Percentiles rank a stretch among this genome's conserved stretches.
These are phyloP conservation scores for Leucophenga varia DNA, from an alignment of 1,140 invertebrate species.

Conservation along the genomic window DNA sequence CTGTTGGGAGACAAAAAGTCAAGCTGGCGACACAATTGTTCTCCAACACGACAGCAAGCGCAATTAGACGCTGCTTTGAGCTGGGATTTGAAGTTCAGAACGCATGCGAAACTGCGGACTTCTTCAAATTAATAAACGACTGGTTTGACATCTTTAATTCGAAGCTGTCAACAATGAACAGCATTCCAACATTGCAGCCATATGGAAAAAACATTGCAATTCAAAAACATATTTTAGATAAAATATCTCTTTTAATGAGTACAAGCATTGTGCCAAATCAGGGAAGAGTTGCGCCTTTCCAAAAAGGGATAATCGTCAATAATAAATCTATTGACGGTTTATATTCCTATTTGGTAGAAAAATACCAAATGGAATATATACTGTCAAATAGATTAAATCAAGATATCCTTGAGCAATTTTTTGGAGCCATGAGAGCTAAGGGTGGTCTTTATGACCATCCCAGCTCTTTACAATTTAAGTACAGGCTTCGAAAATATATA, in stretches of 20 bases:
- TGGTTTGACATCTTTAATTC: slow-evolving; percentile 16
- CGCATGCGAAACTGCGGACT: slow-evolving; percentile 7
- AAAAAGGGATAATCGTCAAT: slow-evolving; percentile 4
- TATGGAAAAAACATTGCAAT: not conserved
- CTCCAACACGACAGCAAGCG: slow-evolving; percentile 4
- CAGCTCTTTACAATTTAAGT: slow-evolving; percentile 9
- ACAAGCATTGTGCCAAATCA: too few relatives aligned
- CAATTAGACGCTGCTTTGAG: not conserved
- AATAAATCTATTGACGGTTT: not conserved
- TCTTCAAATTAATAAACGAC: too few relatives aligned
- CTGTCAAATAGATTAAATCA: slow-evolving; percentile 6
- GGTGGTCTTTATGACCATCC: slow-evolving; percentile 6
- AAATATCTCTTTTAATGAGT: too few relatives aligned
- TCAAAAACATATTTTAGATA: not conserved
- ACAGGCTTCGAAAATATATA: too few relatives aligned
- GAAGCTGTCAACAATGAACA: slow-evolving; percentile 5
- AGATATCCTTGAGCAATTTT: slow-evolving; percentile 17
- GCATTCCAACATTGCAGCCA: slow-evolving; percentile 1
- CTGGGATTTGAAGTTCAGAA: slow-evolving; percentile 10
- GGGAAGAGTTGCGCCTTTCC: not conserved
- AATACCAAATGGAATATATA: slow-evolving; percentile 6
- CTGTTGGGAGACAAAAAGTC: slow-evolving; percentile 2
- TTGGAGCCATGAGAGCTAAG: slow-evolving; percentile 12
- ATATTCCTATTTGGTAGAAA: not conserved
- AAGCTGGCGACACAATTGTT: slow-evolving; percentile 7